Conservation (phyloP, 2,113 vertebrate species). For the Phylloscopus trochiloides region DNA sequence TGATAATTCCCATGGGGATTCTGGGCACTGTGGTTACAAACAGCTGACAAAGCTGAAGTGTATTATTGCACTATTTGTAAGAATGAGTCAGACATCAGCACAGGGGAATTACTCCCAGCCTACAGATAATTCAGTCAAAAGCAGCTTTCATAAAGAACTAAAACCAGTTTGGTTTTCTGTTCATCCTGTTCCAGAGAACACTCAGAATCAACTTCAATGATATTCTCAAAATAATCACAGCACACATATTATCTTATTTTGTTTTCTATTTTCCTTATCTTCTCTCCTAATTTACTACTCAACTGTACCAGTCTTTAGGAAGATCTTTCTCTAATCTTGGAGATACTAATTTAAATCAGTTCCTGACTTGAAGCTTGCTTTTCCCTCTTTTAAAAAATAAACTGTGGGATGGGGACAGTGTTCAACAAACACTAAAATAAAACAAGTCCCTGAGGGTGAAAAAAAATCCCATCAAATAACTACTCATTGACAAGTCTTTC, state of each 20-base stretch:
- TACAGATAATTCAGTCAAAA: background rate
- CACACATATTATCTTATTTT: background rate
- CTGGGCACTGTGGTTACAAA: background rate
- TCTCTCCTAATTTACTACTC: background rate
- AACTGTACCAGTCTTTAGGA: background rate
- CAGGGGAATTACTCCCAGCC: background rate
- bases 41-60: constrained; percentile 1
- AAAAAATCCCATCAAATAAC: background rate
- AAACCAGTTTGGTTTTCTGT: background rate
- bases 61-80: background rate
- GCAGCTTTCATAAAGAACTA: background rate
- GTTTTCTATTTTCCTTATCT: background rate
- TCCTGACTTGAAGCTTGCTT: background rate
- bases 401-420: background rate
- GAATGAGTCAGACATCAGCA: background rate
- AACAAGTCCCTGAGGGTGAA: background rate
- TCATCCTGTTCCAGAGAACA: background rate
- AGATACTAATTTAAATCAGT: background rate
- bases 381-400: background rate
- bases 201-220: background rate
- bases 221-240: background rate
- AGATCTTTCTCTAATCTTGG: background rate
- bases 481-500: background rate
- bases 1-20: background rate
- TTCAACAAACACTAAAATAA: background rate